Evolutionary conservation across 2,113 vertebrate species (phyloP).

Genomic region (Rhea americana): DNA sequence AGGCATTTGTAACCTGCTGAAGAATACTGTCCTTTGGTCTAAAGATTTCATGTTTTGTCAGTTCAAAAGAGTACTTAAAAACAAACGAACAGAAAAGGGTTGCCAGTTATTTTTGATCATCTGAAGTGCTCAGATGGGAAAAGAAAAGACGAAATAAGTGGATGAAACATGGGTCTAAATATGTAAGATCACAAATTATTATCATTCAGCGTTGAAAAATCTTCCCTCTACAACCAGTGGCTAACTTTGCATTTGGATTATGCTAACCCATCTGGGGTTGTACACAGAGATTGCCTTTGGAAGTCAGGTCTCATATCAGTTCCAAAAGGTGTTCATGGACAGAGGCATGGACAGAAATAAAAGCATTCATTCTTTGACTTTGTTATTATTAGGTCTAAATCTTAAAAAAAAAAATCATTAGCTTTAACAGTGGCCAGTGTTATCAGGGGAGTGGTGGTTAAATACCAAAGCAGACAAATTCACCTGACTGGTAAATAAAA

Average conservation of each 20-base stretch:
- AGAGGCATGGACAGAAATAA: background rate
- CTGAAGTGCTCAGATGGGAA: background rate
- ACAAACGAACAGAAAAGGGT: background rate
- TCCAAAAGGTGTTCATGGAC: background rate
- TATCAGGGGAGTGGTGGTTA: background rate
- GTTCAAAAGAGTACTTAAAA: background rate
- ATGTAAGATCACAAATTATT: background rate
- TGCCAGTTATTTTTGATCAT: slow-evolving; percentile 3
- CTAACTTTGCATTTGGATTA: background rate
- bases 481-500: background rate
- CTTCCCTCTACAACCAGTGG: background rate
- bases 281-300: background rate
- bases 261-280: background rate
- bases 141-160: background rate
- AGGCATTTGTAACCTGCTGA: background rate
- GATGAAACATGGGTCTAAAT: background rate
- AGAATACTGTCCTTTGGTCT: slow-evolving; percentile 24
- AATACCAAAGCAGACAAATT: background rate
- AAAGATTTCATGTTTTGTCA: slow-evolving; percentile 9
- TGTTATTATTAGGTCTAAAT: background rate
- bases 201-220: background rate
- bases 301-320: background rate
- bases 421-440: background rate
- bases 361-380: background rate
- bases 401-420: background rate